Percentiles rank a stretch among this genome's conserved stretches.
Evolutionary conservation across 23 tunicate species (phyloP).

Genomic region (Ciona savignyi): DNA sequence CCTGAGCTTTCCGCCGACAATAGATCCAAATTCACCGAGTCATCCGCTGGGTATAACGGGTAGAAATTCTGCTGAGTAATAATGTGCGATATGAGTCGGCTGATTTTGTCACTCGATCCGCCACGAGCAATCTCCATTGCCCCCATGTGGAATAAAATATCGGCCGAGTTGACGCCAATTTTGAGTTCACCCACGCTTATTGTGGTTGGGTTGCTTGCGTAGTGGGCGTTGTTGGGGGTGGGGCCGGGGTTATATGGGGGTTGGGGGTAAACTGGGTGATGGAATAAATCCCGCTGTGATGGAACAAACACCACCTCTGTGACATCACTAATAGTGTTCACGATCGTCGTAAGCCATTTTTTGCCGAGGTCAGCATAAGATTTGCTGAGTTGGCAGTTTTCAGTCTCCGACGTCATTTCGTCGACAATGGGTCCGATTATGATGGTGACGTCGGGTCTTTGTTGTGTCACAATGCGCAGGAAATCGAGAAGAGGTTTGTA

Average conservation of each 20-base stretch:
- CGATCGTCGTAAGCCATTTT: too few species aligned
- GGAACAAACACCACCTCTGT: conserved; percentile 80
- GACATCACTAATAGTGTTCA: too few species aligned
- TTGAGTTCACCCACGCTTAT: too few species aligned
- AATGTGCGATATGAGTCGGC: conserved; percentile 41
- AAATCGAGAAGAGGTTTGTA: conserved; percentile 71
- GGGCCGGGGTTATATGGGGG: conserved; percentile 60
- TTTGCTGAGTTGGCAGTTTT: background rate
- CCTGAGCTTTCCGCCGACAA: conserved; percentile 36
- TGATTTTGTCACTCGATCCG: conserved; percentile 24
- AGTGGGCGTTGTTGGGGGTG: too few species aligned
- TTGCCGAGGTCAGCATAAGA: conserved; percentile 27
- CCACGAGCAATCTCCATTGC: conserved; percentile 53
- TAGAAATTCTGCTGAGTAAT: conserved; percentile 50
- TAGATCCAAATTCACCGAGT: conserved; percentile 33
- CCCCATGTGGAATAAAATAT: conserved; percentile 73
- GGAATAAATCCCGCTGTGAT: conserved; percentile 48
- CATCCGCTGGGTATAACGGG: conserved; percentile 73
- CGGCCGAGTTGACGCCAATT: conserved; percentile 62
- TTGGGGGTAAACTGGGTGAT: conserved; percentile 70
- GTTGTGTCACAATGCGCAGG: conserved; percentile 34
- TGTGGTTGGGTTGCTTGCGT: too few species aligned
- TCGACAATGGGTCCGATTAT: conserved; percentile 65
- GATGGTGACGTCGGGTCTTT: conserved; percentile 64
- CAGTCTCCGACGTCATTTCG: conserved; percentile 14